Base-by-base conservation (phyloP, 2,888 invertebrate genomes). In the Temnothorax rugatulus region DNA sequence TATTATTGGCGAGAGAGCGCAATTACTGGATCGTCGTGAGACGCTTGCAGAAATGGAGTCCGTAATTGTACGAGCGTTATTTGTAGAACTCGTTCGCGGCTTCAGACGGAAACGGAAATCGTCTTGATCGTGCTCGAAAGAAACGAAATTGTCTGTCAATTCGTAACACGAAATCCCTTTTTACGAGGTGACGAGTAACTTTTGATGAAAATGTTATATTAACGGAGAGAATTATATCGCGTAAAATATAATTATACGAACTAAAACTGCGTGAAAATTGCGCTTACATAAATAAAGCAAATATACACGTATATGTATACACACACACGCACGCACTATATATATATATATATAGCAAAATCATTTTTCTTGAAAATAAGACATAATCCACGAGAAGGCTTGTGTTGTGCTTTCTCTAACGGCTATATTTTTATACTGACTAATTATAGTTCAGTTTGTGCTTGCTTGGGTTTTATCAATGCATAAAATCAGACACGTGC, bases 391-490 rank as follows among this genome's bases (percentile, higher is more conserved):
- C 25, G 47, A 47, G 47, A 47, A 34, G 59, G 15, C 73, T 59
- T 7, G 8, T 3, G 21, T 57, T 71, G 71, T 29, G 21, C 47
- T 71, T 59, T 79, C 59, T 71, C 73, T 59, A 59, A 71, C 21
- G 21, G 47, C 47, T 59, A 41, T 79, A 71, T 79, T 71, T 79
- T 79, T 71, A 59, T 71, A 59, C 13, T 25, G 73, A 38, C 25
- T 71, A 59, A 79, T 79, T 71, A 71, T 71, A 71, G 38, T 4
- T 13, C 47, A 44, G 71, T 44, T 79, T 15, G 77, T 69, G 79
- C 57, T 59, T 34, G 59, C 59, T 79, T 79, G 25, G 18, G 47
- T 34, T 79, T 71, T 71, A 79, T 79, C 79, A 79, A 71, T 59
- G 79, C 71, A 47, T 44, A 71, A 79, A 71, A 47, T 79, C 44